Conservation (phyloP, 2,797 vertebrate genomes). For the Crocidura indochinensis region DNA sequence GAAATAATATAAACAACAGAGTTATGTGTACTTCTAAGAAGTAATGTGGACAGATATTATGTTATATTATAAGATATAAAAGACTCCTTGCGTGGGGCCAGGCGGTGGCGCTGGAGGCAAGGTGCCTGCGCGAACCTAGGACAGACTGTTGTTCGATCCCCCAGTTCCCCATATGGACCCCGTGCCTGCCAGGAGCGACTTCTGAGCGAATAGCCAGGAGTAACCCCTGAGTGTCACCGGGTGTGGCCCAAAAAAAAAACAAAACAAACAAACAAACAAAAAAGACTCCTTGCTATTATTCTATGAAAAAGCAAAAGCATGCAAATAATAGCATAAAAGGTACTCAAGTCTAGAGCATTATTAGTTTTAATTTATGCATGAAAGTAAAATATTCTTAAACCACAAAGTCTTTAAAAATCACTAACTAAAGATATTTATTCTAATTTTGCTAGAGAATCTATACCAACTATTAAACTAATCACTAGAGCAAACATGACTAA, state of each 20-base stretch:
- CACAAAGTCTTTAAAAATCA: slow-evolving; percentile 22
- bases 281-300: neutral
- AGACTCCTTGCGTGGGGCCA: neutral
- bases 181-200: too few relatives aligned
- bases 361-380: slow-evolving; percentile 22
- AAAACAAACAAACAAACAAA: too few relatives aligned
- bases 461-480: neutral
- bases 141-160: too few relatives aligned
- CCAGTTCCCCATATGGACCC: too few relatives aligned
- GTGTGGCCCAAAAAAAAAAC: too few relatives aligned
- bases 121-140: too few relatives aligned
- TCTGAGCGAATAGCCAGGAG: too few relatives aligned
- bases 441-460: neutral
- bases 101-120: too few relatives aligned
- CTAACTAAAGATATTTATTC: neutral
- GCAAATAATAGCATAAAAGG: neutral
- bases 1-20: neutral
- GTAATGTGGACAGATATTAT: neutral
- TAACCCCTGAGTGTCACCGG: too few relatives aligned
- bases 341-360: neutral
- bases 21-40: neutral
- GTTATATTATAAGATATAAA: too few relatives aligned
- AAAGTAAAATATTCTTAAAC: slow-evolving; percentile 35
- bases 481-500: slow-evolving; percentile 20
- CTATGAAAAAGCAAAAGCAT: slow-evolving; percentile 4